A percentile compares a stretch with the other conserved stretches of the same genome.
phyloP scores from a whole-genome alignment of 2,888 invertebrate species.

The Tribolium freemani region DNA sequence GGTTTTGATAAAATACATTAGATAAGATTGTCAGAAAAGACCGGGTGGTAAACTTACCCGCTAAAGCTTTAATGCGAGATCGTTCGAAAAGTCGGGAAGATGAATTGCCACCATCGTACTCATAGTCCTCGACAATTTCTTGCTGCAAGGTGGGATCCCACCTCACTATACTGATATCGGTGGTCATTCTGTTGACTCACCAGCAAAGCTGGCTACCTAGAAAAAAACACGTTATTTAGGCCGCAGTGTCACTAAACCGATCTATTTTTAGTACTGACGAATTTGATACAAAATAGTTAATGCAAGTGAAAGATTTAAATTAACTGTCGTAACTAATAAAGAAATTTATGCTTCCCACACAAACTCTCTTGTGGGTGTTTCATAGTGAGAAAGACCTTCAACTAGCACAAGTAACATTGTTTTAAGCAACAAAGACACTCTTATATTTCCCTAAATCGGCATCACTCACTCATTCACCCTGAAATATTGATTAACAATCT shows the following conservation, averaged over 20 bases:
- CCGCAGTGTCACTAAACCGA: not conserved
- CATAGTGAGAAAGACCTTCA: not conserved
- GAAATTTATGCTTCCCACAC: not conserved
- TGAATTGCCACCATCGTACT: conserved; percentile 99
- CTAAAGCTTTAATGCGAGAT: conserved; percentile 98
- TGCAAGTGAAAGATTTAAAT: not conserved
- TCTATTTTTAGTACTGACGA: not conserved
- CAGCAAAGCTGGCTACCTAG: conserved; percentile 61
- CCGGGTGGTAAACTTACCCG: conserved; percentile 74
- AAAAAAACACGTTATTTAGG: not conserved
- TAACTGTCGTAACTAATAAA: not conserved
- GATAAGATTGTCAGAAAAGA: not conserved
- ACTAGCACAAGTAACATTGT: not conserved
- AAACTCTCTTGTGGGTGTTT: not conserved
- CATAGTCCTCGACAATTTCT: conserved; percentile 96
- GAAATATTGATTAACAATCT: conserved; percentile 5
- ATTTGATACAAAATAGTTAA: too few relatives aligned
- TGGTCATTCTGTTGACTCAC: conserved; percentile 80
- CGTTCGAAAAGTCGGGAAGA: conserved; percentile 99
- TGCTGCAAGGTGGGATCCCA: conserved; percentile 96
- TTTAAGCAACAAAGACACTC: not conserved
- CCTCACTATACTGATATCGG: conserved; percentile 96
- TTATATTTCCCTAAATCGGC: not conserved
- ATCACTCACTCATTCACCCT: not conserved
- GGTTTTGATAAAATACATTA: conserved; percentile 38